Percentiles rank a stretch among this genome's conserved stretches.
Conservation (phyloP, 1,140 invertebrate genomes). For the Pseudachorutes palmiensis region DNA sequence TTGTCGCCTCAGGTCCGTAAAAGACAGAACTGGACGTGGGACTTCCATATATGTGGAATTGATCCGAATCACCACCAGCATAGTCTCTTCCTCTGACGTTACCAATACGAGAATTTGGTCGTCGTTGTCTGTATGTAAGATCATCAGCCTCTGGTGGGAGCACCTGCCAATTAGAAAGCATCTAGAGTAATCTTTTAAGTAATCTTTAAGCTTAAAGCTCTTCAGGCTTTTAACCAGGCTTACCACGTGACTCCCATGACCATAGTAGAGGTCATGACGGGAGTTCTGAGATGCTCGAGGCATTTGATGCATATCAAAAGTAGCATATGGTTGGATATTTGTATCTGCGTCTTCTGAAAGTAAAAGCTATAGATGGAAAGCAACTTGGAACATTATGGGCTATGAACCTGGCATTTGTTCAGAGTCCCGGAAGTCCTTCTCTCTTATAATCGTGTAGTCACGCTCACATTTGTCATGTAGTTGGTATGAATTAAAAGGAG, state of each 20-base stretch:
- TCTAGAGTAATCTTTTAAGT: too few relatives aligned
- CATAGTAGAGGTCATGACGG: background rate
- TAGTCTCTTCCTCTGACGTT: background rate
- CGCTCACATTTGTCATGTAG: background rate
- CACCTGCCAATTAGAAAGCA: background rate
- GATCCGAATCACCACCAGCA: background rate
- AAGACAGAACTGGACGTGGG: background rate
- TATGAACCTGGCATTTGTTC: background rate
- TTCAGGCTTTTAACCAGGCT: background rate
- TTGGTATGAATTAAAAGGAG: background rate
- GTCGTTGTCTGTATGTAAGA: background rate
- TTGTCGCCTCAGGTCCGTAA: background rate
- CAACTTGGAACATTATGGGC: background rate
- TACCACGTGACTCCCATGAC: background rate
- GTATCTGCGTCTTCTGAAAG: background rate
- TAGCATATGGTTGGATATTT: background rate
- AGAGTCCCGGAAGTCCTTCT: background rate
- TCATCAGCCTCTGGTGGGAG: background rate
- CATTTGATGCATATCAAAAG: background rate
- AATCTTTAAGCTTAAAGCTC: too few relatives aligned
- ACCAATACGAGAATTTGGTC: background rate
- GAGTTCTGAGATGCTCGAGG: background rate
- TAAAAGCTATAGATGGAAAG: background rate
- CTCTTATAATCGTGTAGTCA: background rate
- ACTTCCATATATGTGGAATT: too few relatives aligned